Evolutionary conservation across 2,797 vertebrate genomes (phyloP), one percentile per base, ranked within the genome.

Genomic region (Poeciliopsis infans): DNA sequence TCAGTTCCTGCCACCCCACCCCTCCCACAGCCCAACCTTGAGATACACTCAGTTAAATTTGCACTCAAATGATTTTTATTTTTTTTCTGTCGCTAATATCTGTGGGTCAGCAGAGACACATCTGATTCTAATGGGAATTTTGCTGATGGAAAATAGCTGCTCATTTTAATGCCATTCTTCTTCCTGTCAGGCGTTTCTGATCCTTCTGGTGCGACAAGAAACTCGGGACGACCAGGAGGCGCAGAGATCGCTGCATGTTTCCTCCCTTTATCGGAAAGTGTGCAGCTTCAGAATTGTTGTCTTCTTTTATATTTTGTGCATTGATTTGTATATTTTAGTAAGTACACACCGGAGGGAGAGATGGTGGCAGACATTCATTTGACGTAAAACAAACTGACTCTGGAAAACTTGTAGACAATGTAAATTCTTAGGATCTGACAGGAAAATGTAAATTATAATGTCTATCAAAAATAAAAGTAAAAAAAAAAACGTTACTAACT

Each of bases 311-410:
- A 87, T 86, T 86, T 85, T 86, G 68, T 76, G 49, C 41, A 61
- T 61, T 80, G 75, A 75, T 80, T 85, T 81, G 76, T 46, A 77
- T 36, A 83, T 84, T 77, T 74, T 25, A 36, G 76, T 61, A 82
- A 72, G 83, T 81, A 86, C 87, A 86, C 45, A 64, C 25, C 16
- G 43, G 78, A 83, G 76, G 80, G 64, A 79, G 33, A 51, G 49
- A 68, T 86, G 80, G 86, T 82, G 84, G 81, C 69, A 66, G 55
- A 49, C 82, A 80, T 85, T 80, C 75, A 87, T 88, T 85, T 0
- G 4, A 15, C 2, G n/a, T 75, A 72, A 76, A 78, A 59, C 49
- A 74, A 82, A 79, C 51, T 41, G 84, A 69, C 73, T 75, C 68
- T 28, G 82, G 81, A 82, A n/a, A 55, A 68, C 71, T 59, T 84